A percentile compares a stretch with the other conserved stretches of the same genome.
These are phyloP conservation scores for Magallana angulata DNA, from an alignment of 1,140 invertebrate genomes.

Conservation along the genomic window DNA sequence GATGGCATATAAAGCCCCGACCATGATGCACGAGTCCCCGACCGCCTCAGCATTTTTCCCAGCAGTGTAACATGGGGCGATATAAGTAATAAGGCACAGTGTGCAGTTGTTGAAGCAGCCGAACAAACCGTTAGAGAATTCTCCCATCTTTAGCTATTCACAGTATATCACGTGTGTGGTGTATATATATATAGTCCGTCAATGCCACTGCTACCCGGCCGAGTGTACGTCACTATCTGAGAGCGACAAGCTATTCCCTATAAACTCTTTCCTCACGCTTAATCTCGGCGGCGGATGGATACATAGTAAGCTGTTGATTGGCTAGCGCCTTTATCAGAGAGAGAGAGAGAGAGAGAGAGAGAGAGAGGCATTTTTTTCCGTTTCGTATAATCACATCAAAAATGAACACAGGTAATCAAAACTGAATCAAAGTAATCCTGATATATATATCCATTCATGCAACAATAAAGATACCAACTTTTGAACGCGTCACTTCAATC, in stretches of 20 bases:
- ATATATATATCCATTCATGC: no score
- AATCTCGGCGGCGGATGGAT: background rate
- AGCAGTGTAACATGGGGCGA: conserved; percentile 69
- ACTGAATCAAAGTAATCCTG: no score
- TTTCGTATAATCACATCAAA: no score
- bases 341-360: conserved; percentile 52
- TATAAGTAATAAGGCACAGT: conserved; percentile 66
- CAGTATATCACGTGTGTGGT: background rate
- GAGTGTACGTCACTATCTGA: conserved; percentile 89
- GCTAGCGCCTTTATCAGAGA: conserved; percentile 36
- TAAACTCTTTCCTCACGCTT: background rate
- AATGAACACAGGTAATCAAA: no score
- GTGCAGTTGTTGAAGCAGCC: conserved; percentile 68
- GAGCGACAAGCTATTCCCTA: conserved; percentile 82
- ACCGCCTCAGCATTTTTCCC: conserved; percentile 68
- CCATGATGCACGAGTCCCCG: conserved; percentile 61
- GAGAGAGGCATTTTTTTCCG: conserved; percentile 33
- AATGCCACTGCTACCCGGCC: conserved; percentile 93
- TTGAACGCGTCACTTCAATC: no score
- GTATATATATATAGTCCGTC: conserved; percentile 59
- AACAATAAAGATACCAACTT: no score
- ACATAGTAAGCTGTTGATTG: background rate
- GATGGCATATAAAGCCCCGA: conserved; percentile 60
- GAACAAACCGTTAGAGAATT: conserved; percentile 62
- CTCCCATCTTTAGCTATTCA: conserved; percentile 28